phyloP scores from a whole-genome alignment of 2,888 invertebrate species.

The Caenorhabditis macrosperma region DNA sequence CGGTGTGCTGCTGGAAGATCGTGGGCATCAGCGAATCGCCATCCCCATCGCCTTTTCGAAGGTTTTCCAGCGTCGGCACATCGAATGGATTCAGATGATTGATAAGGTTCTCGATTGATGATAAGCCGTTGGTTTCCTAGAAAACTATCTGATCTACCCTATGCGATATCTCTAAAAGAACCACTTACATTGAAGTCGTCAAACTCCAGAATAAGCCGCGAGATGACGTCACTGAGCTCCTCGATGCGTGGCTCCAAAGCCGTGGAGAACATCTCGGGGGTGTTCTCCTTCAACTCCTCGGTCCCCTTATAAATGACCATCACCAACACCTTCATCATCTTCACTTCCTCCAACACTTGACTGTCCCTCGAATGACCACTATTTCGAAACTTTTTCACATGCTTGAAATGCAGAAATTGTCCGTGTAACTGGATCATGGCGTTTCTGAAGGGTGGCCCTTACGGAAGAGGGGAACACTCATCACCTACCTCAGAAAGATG shows the following conservation, averaged over 20 bases:
- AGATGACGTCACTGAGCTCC: slow-evolving; percentile 6
- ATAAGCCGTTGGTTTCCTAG: slow-evolving; percentile 19
- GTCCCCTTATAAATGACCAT: slow-evolving; percentile 29
- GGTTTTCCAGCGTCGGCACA: slow-evolving; percentile 14
- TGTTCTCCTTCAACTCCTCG: slow-evolving; percentile 12
- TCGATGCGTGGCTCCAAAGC: slow-evolving; percentile 8
- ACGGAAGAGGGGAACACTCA: neutral
- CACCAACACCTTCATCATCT: slow-evolving; percentile 19
- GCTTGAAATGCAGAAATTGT: slow-evolving; percentile 40
- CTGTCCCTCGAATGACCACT: neutral
- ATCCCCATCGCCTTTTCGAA: neutral
- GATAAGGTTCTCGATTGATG: slow-evolving; percentile 18
- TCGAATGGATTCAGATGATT: slow-evolving; percentile 35
- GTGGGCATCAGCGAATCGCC: neutral
- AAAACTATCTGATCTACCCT: neutral
- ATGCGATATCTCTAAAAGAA: neutral
- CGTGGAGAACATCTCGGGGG: neutral
- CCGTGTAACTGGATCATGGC: slow-evolving; percentile 31
- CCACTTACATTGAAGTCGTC: slow-evolving; percentile 24
- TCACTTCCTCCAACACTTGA: slow-evolving; percentile 12
- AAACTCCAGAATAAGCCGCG: slow-evolving; percentile 11
- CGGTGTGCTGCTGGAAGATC: neutral
- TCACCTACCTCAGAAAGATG: slow-evolving; percentile 20
- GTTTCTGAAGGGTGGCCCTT: slow-evolving; percentile 1
- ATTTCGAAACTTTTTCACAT: slow-evolving; percentile 1